phyloP scores from a whole-genome alignment of 1,140 invertebrate genomes.

The Cydia strobilella region DNA sequence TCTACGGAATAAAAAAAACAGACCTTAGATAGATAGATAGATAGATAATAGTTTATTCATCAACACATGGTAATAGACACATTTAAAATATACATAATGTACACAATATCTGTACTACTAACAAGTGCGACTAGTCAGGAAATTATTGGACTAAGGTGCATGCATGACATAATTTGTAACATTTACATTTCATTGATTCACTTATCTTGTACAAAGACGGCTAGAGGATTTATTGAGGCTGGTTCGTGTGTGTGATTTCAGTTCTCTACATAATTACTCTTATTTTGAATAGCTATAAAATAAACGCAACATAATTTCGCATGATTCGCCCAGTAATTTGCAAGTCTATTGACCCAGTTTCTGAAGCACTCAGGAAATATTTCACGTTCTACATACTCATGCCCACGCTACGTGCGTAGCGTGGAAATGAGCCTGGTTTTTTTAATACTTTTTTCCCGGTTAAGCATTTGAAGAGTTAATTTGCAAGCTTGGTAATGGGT shows the following conservation, averaged over 20 bases:
- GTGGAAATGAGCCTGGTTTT: neutral
- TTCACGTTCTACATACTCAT: slow-evolving; percentile 25
- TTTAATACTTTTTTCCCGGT: slow-evolving; percentile 3
- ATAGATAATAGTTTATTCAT: too few relatives aligned
- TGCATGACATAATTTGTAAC: too few relatives aligned
- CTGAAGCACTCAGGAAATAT: slow-evolving; percentile 16
- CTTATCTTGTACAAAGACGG: too few relatives aligned
- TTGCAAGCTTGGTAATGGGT: neutral
- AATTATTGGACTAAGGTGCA: too few relatives aligned
- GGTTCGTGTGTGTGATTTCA: neutral
- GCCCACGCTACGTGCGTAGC: slow-evolving; percentile 14
- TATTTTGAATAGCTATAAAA: neutral
- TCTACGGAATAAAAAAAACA: too few relatives aligned
- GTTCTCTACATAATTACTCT: neutral
- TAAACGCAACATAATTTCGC: slow-evolving; percentile 2
- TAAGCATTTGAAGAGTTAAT: slow-evolving; percentile 3
- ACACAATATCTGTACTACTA: too few relatives aligned
- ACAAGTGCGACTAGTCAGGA: too few relatives aligned
- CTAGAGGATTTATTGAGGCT: too few relatives aligned
- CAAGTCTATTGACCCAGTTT: slow-evolving; percentile 29
- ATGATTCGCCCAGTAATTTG: slow-evolving; percentile 16
- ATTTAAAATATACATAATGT: too few relatives aligned
- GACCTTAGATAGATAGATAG: too few relatives aligned
- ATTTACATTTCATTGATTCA: too few relatives aligned
- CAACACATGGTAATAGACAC: too few relatives aligned